These are phyloP conservation scores for Coracopsis vasa DNA, from an alignment of 2,113 vertebrate species.

Conservation along the genomic window DNA sequence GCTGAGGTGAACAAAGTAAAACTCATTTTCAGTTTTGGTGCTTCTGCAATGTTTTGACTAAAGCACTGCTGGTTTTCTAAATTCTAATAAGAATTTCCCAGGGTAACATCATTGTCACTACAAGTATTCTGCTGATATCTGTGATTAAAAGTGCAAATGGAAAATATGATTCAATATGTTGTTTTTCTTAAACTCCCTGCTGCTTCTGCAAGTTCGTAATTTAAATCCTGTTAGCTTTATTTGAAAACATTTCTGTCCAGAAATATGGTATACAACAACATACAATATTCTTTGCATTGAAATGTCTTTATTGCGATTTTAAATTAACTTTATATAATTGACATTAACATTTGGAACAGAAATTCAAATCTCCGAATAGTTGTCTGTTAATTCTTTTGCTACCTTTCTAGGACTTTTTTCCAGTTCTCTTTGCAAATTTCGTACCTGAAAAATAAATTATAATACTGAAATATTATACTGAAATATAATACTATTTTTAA, in stretches of 20 bases:
- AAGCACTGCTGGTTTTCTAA: slow-evolving; percentile 54
- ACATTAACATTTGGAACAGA: neutral
- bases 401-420: neutral
- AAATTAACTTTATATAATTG: neutral
- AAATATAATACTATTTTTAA: neutral
- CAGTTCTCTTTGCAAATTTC: neutral
- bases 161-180: slow-evolving; percentile 34
- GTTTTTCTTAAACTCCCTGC: slow-evolving; percentile 5
- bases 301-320: neutral
- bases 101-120: slow-evolving; percentile 29
- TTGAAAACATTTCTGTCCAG: slow-evolving; percentile 53
- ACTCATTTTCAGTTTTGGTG: neutral
- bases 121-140: slow-evolving; percentile 40
- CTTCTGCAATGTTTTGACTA: slow-evolving; percentile 38
- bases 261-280: neutral
- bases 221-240: slow-evolving; percentile 60
- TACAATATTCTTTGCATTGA: neutral
- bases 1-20: neutral
- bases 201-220: slow-evolving; percentile 63
- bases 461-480: neutral
- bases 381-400: neutral
- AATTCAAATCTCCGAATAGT: neutral
- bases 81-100: slow-evolving; percentile 45
- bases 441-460: neutral
- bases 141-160: slow-evolving; percentile 38